phyloP scores from a whole-genome alignment of 2,888 invertebrate genomes.

The Villa cingulata region DNA sequence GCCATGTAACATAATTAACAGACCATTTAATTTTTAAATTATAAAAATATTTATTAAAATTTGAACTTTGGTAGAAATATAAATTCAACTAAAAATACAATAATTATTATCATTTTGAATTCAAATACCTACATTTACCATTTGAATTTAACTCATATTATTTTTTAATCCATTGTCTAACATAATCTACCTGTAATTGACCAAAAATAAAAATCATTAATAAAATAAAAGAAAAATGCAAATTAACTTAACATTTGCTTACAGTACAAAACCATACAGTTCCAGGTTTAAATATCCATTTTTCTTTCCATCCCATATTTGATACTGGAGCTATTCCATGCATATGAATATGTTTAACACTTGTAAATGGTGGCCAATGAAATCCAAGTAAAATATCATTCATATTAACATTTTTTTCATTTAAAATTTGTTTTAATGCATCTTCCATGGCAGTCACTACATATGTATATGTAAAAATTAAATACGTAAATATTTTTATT shows the following conservation, averaged over 20 bases:
- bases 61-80: too few relatives aligned
- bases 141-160: too few relatives aligned
- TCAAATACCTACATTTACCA: too few relatives aligned
- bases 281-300: slow-evolving; percentile 54
- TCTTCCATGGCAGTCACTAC: slow-evolving; percentile 54
- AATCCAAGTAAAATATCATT: slow-evolving; percentile 55
- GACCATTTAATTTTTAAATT: too few relatives aligned
- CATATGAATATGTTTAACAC: slow-evolving; percentile 68
- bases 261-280: slow-evolving; percentile 76
- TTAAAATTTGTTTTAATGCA: slow-evolving; percentile 36
- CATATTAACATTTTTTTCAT: slow-evolving; percentile 37
- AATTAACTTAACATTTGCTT: slow-evolving; percentile 29
- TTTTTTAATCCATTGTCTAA: too few relatives aligned
- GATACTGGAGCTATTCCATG: slow-evolving; percentile 71
- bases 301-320: slow-evolving; percentile 53
- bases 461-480: slow-evolving; percentile 19
- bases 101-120: too few relatives aligned
- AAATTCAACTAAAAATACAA: too few relatives aligned
- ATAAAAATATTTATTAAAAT: too few relatives aligned
- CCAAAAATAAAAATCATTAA: neutral
- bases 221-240: neutral
- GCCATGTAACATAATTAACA: too few relatives aligned
- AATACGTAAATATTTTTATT: too few relatives aligned
- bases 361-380: slow-evolving; percentile 84
- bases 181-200: too few relatives aligned